Conservation (phyloP, 2,113 vertebrate genomes). For the Urocitellus parryii region DNA sequence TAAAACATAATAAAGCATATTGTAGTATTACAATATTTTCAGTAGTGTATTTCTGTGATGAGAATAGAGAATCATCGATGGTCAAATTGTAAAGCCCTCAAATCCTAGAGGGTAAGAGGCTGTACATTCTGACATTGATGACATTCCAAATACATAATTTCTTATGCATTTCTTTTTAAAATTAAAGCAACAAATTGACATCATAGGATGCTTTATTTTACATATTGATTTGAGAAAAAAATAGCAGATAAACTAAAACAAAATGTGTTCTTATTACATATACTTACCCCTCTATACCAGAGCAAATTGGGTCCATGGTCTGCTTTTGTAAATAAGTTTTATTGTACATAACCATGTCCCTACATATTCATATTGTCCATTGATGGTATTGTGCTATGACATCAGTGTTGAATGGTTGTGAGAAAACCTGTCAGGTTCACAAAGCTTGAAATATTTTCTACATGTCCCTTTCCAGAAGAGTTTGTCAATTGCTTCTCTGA, state of each 20-base stretch:
- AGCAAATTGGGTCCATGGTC: background rate
- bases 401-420: background rate
- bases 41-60: background rate
- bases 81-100: background rate
- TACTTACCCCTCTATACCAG: background rate
- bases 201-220: background rate
- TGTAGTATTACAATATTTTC: background rate
- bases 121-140: background rate
- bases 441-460: background rate
- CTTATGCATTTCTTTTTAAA: background rate
- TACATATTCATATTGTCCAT: background rate
- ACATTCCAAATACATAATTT: background rate
- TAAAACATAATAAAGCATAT: constrained; percentile 32
- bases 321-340: background rate
- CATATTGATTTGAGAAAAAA: background rate
- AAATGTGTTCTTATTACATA: background rate
- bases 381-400: background rate
- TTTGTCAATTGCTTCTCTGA: background rate
- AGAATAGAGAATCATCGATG: background rate
- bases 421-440: background rate
- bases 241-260: background rate
- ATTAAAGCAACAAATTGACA: background rate
- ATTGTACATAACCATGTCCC: background rate
- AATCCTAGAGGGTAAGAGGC: background rate
- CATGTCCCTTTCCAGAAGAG: background rate